Conservation (phyloP, 2,888 invertebrate genomes). For the Fragum whitleyi region DNA sequence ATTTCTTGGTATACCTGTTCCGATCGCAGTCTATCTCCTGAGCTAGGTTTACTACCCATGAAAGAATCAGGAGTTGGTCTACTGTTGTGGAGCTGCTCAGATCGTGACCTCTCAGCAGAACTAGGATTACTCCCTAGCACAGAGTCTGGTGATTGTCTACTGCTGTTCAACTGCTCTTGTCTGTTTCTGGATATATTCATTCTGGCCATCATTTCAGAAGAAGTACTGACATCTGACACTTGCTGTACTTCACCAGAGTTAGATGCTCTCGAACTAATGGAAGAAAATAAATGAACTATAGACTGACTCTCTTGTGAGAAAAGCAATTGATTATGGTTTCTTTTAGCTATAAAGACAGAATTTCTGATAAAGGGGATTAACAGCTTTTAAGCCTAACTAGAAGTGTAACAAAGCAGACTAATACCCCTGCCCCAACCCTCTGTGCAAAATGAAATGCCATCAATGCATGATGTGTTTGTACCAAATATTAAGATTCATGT, state of each 20-base stretch:
- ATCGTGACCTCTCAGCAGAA: background rate
- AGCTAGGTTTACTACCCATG: background rate
- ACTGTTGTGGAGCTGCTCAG: slow-evolving; percentile 25
- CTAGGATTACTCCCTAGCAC: background rate
- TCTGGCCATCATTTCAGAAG: slow-evolving; percentile 11
- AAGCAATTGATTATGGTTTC: no score
- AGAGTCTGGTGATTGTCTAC: slow-evolving; percentile 53
- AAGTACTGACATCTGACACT: background rate
- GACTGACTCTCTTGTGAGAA: no score
- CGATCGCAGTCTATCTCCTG: background rate
- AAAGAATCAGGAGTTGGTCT: slow-evolving; percentile 42
- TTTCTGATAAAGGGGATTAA: no score
- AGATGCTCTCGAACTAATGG: background rate
- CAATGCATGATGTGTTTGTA: no score
- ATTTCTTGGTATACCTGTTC: slow-evolving; percentile 11
- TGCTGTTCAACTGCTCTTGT: slow-evolving; percentile 40
- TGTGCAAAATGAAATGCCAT: no score
- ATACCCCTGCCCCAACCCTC: no score
- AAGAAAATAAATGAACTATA: no score
- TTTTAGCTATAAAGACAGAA: no score
- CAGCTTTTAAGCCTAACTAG: no score
- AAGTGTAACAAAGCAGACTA: no score
- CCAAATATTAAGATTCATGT: no score
- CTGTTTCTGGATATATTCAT: slow-evolving; percentile 6
- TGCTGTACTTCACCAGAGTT: background rate